Conservation (phyloP, 2,797 vertebrate species). For the Chelonia mydas region DNA sequence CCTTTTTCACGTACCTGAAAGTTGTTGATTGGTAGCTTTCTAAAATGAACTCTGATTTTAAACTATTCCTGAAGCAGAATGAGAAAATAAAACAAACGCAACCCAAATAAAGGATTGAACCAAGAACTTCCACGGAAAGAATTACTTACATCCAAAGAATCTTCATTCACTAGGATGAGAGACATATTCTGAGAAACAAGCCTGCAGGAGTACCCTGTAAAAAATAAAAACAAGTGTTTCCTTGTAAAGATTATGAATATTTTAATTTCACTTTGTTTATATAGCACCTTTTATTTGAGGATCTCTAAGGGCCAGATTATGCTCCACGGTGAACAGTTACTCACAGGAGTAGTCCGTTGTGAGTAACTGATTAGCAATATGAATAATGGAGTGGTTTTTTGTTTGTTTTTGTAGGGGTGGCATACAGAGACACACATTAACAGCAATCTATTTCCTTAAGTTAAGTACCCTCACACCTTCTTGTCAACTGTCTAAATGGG, state of each 20-base stretch:
- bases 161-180: slow-evolving; percentile 96
- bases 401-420: background rate
- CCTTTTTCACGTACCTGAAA: background rate
- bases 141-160: slow-evolving; percentile 96
- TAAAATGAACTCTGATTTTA: background rate
- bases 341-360: background rate
- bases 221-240: background rate
- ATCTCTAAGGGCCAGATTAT: background rate
- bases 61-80: background rate
- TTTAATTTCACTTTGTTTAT: background rate
- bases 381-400: background rate
- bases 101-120: background rate
- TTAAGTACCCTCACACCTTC: no score
- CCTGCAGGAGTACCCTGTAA: slow-evolving; percentile 94
- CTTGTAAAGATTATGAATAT: background rate
- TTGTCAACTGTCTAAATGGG: no score
- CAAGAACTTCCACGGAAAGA: background rate
- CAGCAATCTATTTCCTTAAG: background rate
- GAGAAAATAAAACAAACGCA: background rate
- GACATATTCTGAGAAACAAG: slow-evolving; percentile 97
- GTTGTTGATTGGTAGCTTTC: background rate
- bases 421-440: background rate
- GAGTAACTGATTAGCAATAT: background rate
- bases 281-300: background rate
- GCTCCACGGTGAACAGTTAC: background rate